Percentiles rank a stretch among this genome's conserved stretches.
Conservation (phyloP, 2,113 vertebrate genomes). For the Dicerorhinus sumatrensis region DNA sequence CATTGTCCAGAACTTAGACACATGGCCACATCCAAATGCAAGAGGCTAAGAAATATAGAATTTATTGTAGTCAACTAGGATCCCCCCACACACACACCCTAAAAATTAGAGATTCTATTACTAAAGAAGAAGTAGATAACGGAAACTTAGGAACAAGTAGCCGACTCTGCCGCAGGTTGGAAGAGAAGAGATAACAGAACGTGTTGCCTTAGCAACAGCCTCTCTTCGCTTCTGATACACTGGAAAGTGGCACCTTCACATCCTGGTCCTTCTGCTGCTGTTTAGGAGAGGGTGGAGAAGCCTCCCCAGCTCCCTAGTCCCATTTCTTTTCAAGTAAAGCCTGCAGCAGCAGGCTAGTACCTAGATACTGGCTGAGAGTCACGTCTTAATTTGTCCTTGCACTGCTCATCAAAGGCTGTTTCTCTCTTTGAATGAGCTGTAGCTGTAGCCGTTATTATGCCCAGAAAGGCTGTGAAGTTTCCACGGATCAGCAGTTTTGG, state of each 20-base stretch:
- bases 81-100: rapidly evolving
- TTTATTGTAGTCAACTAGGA: not conserved
- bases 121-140: not conserved
- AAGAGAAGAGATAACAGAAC: not conserved
- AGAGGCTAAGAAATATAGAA: not conserved
- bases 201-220: not conserved
- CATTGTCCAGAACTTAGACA: not conserved
- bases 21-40: not conserved
- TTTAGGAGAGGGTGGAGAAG: not conserved
- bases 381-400: slow-evolving; percentile 68
- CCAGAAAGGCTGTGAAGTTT: slow-evolving; percentile 73
- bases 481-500: slow-evolving; percentile 76
- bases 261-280: not conserved
- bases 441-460: slow-evolving; percentile 60
- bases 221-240: not conserved
- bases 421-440: slow-evolving; percentile 70
- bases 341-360: not conserved
- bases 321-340: slow-evolving; percentile 4
- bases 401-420: slow-evolving; percentile 72
- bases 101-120: not conserved
- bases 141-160: not conserved
- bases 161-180: not conserved
- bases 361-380: slow-evolving; percentile 33
- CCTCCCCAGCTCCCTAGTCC: not conserved
- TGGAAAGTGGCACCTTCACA: not conserved